Conservation (phyloP, 53 echinoderm and acorn worm genomes). For the Zoroaster sp. region DNA sequence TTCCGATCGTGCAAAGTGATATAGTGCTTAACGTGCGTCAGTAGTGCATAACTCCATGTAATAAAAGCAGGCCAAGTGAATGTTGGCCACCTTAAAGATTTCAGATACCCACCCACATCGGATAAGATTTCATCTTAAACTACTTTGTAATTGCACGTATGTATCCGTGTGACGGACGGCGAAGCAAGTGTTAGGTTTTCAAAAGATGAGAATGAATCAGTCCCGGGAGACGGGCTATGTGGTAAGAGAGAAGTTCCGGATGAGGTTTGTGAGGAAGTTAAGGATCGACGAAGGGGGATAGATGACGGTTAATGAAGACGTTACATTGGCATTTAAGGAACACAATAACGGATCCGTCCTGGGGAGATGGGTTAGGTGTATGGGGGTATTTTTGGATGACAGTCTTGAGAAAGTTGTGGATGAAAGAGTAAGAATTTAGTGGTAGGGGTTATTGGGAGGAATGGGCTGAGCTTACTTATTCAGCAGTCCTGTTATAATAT, state of each 20-base stretch:
- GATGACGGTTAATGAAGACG: too few relatives aligned
- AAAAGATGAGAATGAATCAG: neutral
- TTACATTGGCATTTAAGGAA: too few relatives aligned
- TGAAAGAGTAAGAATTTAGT: too few relatives aligned
- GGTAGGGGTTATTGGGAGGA: too few relatives aligned
- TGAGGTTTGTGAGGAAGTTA: too few relatives aligned
- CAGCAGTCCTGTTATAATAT: too few relatives aligned
- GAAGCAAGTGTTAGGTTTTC: neutral
- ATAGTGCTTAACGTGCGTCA: neutral
- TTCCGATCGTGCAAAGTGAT: neutral
- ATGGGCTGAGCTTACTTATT: too few relatives aligned
- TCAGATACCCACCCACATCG: neutral
- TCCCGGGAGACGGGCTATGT: neutral
- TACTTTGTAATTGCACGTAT: neutral
- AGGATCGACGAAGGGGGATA: too few relatives aligned
- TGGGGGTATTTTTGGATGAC: too few relatives aligned
- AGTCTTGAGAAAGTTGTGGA: too few relatives aligned
- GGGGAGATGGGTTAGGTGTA: too few relatives aligned
- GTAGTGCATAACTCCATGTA: constrained; percentile 4
- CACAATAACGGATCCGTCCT: too few relatives aligned
- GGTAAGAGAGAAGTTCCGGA: neutral
- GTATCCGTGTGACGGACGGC: neutral
- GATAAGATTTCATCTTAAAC: neutral
- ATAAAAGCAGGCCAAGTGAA: neutral
- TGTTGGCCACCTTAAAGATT: neutral